These are phyloP conservation scores for Tanypteryx hageni DNA, from an alignment of 2,888 invertebrate genomes.

Conservation along the genomic window DNA sequence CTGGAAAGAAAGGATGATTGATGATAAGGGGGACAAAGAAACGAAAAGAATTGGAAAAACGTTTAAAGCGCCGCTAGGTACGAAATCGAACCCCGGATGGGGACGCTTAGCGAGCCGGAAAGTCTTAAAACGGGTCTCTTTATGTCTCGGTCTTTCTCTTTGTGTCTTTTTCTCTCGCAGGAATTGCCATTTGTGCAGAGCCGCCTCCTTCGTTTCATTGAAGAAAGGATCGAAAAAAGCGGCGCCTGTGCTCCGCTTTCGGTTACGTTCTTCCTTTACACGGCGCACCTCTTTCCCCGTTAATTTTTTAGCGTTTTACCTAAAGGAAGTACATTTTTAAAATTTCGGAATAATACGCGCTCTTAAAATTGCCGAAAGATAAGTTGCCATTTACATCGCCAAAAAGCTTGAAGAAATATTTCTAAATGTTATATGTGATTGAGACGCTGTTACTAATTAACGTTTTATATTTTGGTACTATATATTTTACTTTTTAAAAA, in stretches of 20 bases:
- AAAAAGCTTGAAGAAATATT: too few species aligned
- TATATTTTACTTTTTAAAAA: too few species aligned
- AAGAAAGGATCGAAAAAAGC: not conserved
- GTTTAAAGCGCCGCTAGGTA: not conserved
- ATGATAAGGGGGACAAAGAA: not conserved
- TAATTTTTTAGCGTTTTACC: too few species aligned
- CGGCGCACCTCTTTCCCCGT: too few species aligned
- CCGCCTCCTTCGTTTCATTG: too few species aligned
- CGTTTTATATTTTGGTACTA: too few species aligned
- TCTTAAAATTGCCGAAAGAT: too few species aligned
- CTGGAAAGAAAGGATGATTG: not conserved
- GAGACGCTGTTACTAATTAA: too few species aligned
- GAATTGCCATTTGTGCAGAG: not conserved
- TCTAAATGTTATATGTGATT: too few species aligned
- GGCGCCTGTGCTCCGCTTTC: not conserved
- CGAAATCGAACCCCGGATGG: not conserved
- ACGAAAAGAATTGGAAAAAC: not conserved
- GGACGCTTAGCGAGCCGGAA: not conserved
- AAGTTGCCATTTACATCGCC: too few species aligned
- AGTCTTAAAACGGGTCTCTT: not conserved
- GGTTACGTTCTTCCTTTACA: not conserved
- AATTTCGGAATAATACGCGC: too few species aligned
- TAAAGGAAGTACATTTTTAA: too few species aligned
- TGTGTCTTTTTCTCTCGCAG: not conserved
- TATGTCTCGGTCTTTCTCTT: not conserved